Evolutionary conservation across 2,113 vertebrate genomes (phyloP), one percentile per base, ranked within the genome.

Genomic region (Melanerpes formicivorus): DNA sequence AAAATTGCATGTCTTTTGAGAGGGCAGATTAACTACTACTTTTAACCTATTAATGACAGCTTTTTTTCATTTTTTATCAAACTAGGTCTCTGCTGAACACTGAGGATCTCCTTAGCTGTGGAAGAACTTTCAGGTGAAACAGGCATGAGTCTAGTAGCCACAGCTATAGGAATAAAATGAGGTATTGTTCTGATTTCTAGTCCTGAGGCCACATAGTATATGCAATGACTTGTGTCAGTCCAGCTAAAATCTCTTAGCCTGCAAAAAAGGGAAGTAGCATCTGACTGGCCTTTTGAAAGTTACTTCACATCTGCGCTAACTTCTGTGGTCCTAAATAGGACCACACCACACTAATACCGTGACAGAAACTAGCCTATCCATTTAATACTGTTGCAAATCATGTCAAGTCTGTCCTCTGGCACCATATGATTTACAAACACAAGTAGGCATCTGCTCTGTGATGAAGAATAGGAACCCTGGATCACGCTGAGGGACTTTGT

Each of bases 381-480:
- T 52, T 64, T 42, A 18, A 32, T 8, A 19, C 3, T 19, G 14
- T 40, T 0, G 0, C 6, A 14, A 90, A 14, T 64, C 23, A 21
- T 9, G 21, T 14, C 2, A 17, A 46, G 4, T 32, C 37, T 59
- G 5, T 34, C 29, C 63, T 80, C n/a, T 78, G 63, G 5, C 70
- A 71, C 19, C 22, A 14, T 70, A 63, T 1, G 0, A 58, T 74
- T 63, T 75, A 50, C 40, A 59, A 55, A 59, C 46, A 40, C 32
- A 59, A 74, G 10, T 59, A 59, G 44, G 65, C 26, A 66, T 40
- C 44, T 82, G 52, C 19, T 72, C 54, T 22, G 5, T 66, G 37
- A n/a, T 77, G 71, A 82, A 32, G 50, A 58, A 54, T 4, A 65
- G 42, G 48, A 79, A 84, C 14, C 22, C 50, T 70, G 34, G 26